Evolutionary conservation across 37 sponge, comb jelly and placozoan genomes (phyloP).

Genomic region (Chondrosia reniformis): DNA sequence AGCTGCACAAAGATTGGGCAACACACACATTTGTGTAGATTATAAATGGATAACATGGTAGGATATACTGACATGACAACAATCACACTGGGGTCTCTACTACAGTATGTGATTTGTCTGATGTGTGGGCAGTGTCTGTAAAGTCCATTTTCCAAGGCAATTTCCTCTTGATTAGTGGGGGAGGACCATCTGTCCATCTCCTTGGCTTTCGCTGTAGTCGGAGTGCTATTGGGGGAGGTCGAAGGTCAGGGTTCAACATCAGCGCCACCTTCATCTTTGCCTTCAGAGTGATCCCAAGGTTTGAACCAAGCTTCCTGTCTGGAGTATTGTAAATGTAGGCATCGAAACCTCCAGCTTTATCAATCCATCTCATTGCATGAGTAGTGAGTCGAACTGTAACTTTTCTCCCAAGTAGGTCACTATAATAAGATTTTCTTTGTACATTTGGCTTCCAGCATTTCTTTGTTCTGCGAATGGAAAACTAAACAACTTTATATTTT

Average conservation of each 20-base stretch:
- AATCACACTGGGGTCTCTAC: no score
- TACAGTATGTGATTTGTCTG: no score
- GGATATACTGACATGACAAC: no score
- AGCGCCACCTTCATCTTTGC: slow-evolving; percentile 24
- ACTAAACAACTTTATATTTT: no score
- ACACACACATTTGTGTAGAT: no score
- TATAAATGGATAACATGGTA: no score
- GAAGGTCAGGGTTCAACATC: neutral
- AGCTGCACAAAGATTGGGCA: no score
- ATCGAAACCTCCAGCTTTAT: slow-evolving; percentile 85
- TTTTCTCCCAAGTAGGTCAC: slow-evolving; percentile 44
- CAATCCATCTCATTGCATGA: slow-evolving; percentile 73
- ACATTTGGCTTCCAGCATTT: slow-evolving; percentile 73
- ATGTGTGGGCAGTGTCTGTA: no score
- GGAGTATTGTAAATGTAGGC: slow-evolving; percentile 79
- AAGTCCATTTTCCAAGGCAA: no score
- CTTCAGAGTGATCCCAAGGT: slow-evolving; percentile 60
- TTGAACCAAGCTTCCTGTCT: slow-evolving; percentile 59
- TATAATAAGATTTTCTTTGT: slow-evolving; percentile 54
- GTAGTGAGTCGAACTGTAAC: slow-evolving; percentile 53
- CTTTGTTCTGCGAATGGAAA: slow-evolving; percentile 44
- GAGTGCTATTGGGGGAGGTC: neutral
- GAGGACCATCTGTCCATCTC: slow-evolving; percentile 4
- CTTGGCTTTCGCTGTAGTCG: neutral
- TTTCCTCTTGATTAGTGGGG: neutral